phyloP scores from a whole-genome alignment of 1,140 invertebrate genomes.

The Eurytemora carolleeae region DNA sequence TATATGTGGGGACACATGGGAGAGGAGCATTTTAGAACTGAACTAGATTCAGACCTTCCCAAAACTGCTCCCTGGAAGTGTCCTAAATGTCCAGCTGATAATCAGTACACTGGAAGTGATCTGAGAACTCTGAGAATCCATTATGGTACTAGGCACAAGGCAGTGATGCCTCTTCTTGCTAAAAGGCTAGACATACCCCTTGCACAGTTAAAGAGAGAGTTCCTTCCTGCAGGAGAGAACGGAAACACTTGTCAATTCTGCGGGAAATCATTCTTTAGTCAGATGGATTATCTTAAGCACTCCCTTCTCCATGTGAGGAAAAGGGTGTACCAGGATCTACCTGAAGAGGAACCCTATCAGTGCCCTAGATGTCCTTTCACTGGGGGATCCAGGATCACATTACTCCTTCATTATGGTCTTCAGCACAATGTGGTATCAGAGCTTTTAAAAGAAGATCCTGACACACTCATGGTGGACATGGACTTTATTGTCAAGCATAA shows the following conservation, averaged over 20 bases:
- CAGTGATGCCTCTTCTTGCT: not conserved
- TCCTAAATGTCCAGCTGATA: slow-evolving; percentile 3
- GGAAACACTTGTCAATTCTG: not conserved
- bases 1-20: slow-evolving; percentile 3
- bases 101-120: not conserved
- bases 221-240: not conserved
- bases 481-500: not conserved
- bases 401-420: slow-evolving; percentile 6
- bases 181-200: not conserved
- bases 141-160: slow-evolving; percentile 10
- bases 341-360: not conserved
- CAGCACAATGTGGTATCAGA: slow-evolving; percentile 5
- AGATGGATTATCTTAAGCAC: slow-evolving; percentile 10
- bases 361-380: slow-evolving; percentile 4
- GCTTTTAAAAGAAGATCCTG: not conserved
- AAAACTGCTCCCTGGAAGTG: slow-evolving; percentile 1
- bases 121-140: not conserved
- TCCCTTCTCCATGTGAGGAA: not conserved
- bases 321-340: not conserved
- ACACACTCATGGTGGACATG: slow-evolving; percentile 2
- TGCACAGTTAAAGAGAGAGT: not conserved
- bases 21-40: not conserved
- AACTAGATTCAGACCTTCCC: slow-evolving; percentile 7
- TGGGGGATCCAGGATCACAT: not conserved
- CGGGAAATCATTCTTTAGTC: not conserved